Evolutionary conservation across 1,140 invertebrate genomes (phyloP).

Genomic region (Caenorhabditis brenneri): DNA sequence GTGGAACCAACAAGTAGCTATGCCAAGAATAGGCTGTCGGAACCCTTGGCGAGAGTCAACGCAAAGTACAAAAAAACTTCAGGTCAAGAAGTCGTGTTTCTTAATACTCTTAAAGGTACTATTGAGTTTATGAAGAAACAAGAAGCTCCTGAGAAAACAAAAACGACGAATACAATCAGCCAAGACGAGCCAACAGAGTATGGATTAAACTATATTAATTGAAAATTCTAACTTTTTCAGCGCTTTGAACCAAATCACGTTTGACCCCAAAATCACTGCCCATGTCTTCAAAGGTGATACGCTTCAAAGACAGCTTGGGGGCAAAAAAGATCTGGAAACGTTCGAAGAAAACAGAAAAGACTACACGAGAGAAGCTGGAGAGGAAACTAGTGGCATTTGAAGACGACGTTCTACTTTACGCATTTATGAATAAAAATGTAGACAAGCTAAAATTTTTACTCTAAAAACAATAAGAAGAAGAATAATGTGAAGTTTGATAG

Average conservation of each 20-base stretch:
- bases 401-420: no score
- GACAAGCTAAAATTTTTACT: background rate
- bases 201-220: background rate
- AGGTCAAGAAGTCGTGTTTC: background rate
- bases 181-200: background rate
- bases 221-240: background rate
- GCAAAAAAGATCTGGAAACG: background rate
- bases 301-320: background rate
- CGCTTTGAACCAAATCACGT: background rate
- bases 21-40: background rate
- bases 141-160: background rate
- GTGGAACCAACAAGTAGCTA: background rate
- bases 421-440: background rate
- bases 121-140: constrained; percentile 1
- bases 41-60: background rate
- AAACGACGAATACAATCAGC: background rate
- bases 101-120: background rate
- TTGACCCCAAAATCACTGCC: background rate
- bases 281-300: background rate
- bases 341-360: constrained; percentile 14
- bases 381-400: background rate
- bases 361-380: constrained; percentile 7
- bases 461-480: constrained; percentile 6
- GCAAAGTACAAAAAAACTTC: background rate
- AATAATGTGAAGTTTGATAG: background rate